Evolutionary conservation across 2,797 vertebrate genomes (phyloP), one percentile per base, ranked within the genome.

Genomic region (Mallotus villosus): DNA sequence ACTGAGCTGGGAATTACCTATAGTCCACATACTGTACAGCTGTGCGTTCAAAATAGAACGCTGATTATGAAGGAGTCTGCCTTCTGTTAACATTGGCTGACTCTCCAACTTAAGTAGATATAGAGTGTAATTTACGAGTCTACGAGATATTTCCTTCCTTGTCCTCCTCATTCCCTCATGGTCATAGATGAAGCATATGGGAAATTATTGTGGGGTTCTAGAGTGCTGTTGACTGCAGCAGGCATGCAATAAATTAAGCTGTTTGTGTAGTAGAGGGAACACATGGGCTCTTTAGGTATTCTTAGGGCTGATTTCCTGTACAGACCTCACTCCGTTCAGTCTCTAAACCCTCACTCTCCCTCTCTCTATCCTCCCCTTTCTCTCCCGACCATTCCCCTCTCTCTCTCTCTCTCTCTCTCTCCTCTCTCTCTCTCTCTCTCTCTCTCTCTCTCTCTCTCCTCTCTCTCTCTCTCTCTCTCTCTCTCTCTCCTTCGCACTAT

Each of bases 101-200:
- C 55, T 85, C 74, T 78, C 74, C 4, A 53, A 51, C 68, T 49
- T 75, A 78, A 76, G 60, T 58, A 60, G 55, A 73, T 27, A 73
- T 78, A 70, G 71, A 71, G 73, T 46, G 41, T 46, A 11, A 70
- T 68, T 75, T 79, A 78, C 75, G 3, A 75, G 77, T 82, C 78
- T 76, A 74, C 75, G 74, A 73, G 79, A 57, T 79, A 78, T 72
- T 53, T 27, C 72, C 67, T 74, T 72, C 75, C 72, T 76, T 80
- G 79, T 81, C 80, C 80, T 19, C 69, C 74, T 80, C 70, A 67
- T 77, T 79, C 86, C 86, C 90, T 77, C 78, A 77, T 81, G 89
- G 87, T 88, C 88, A 91, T 92, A 92, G 92, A 89, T 90, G 85
- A 86, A 91, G 88, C 90, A 92, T 92, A 92, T 92, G 91, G 91